Percentiles rank a stretch among this genome's conserved stretches.
phyloP scores from a whole-genome alignment of 2,113 vertebrate genomes.

The Charina bottae region DNA sequence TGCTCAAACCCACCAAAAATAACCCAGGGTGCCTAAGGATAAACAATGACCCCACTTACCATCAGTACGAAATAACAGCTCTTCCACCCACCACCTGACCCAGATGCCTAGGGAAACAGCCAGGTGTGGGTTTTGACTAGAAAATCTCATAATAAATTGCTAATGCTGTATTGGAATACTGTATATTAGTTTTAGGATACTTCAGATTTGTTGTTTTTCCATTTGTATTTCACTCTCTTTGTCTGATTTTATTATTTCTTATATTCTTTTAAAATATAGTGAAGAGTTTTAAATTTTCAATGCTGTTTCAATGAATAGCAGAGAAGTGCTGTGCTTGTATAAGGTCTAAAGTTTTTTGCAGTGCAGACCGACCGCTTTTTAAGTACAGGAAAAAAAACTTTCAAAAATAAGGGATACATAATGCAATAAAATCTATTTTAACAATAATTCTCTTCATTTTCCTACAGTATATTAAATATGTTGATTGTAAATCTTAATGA shows the following conservation, averaged over 20 bases:
- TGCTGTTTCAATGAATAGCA: too few species aligned
- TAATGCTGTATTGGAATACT: background rate
- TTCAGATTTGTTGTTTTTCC: background rate
- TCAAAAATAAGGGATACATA: background rate
- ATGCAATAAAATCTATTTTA: background rate
- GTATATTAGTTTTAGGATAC: background rate
- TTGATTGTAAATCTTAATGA: too few species aligned
- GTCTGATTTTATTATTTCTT: background rate
- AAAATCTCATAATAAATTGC: background rate
- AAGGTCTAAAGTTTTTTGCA: background rate
- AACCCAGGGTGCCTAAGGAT: background rate
- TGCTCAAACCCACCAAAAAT: background rate
- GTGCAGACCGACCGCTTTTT: background rate
- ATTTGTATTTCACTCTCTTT: background rate
- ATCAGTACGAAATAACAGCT: background rate
- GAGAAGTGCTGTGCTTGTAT: background rate
- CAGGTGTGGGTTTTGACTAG: background rate
- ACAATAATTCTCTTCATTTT: background rate
- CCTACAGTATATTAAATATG: background rate
- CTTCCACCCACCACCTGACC: background rate
- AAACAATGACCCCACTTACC: background rate
- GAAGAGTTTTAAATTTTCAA: too few species aligned
- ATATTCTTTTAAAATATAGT: background rate
- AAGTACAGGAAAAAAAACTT: background rate
- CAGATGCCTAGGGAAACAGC: background rate